Base-by-base conservation (phyloP, 2,797 vertebrate species). In the Smutsia temminckii region DNA sequence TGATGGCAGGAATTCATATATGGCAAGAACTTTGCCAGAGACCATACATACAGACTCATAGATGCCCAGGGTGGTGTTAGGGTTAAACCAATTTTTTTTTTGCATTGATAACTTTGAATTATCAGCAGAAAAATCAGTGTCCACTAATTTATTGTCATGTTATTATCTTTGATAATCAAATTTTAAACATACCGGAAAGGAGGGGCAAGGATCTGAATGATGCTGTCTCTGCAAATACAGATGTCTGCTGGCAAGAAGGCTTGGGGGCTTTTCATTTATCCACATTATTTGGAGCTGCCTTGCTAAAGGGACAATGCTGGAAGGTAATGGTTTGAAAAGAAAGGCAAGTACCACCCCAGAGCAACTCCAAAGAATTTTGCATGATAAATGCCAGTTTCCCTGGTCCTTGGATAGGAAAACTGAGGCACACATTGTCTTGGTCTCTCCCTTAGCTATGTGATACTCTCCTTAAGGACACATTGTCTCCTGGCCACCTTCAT, bases 401-500 rank as follows among this genome's bases (percentile, higher is more conserved):
- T 20, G 71, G 49, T 92, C 53, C 18, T 5, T 20, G 71, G 32
- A 42, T 17, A 21, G n/a, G 27, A 29, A 20, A 29, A 57, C 53
- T 64, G 40, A 40, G 69, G 42, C n/a, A 25, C 57, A 61, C 6
- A 37, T 40, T 90, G 46, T 46, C 32, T 66, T 40, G 29, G 21
- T 25, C 57, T 25, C 57, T 90, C 49, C 49, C 17, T 91, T 55
- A 79, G 46, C 32, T 74, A 17, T 17, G 55, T 46, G 77, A 78
- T 5, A 4, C n/a, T 83, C n/a, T 86, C 34, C 61, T 74, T 79
- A 72, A 72, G n/a, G 79, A 85, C 27, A 1, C 21, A 42, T 66
- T 83, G 63, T 96, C 77, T 89, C 34, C 63, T 74, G n/a, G 46
- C 59, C 59, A 61, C 64, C 57, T 97, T 93, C 64, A 80, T 86